A percentile compares a stretch with the other conserved stretches of the same genome.
phyloP scores from a whole-genome alignment of 2,797 vertebrate species.

The Zenarchopterus dispar region DNA sequence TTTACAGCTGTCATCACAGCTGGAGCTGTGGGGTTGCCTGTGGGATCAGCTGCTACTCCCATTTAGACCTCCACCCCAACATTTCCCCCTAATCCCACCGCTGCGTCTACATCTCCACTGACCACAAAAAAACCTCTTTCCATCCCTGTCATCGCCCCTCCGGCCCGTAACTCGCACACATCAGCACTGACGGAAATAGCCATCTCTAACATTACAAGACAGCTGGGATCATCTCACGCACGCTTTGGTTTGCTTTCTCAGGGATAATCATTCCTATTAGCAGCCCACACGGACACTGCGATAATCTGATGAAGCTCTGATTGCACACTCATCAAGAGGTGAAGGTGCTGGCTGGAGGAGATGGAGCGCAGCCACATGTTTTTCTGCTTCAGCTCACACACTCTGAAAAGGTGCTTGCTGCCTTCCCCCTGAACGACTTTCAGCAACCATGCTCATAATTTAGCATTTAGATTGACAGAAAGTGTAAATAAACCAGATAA shows the following conservation, averaged over 20 bases:
- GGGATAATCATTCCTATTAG: slow-evolving; percentile 38
- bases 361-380: neutral
- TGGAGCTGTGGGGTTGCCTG: slow-evolving; percentile 58
- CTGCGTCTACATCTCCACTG: slow-evolving; percentile 38
- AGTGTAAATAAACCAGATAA: slow-evolving; percentile 30
- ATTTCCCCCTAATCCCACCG: neutral
- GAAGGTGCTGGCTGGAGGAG: neutral
- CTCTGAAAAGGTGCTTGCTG: slow-evolving; percentile 35
- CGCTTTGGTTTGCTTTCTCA: slow-evolving; percentile 46
- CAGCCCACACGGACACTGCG: slow-evolving; percentile 28
- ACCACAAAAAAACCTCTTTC: slow-evolving; percentile 69
- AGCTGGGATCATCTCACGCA: slow-evolving; percentile 23
- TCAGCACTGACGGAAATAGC: slow-evolving; percentile 62
- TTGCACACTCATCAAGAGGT: slow-evolving; percentile 3
- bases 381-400: slow-evolving; percentile 35
- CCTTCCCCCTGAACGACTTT: slow-evolving; percentile 22
- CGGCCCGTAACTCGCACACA: slow-evolving; percentile 14
- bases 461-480: slow-evolving; percentile 16
- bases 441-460: slow-evolving; percentile 24
- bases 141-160: slow-evolving; percentile 53
- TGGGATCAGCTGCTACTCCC: slow-evolving; percentile 72
- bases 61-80: slow-evolving; percentile 58
- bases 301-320: slow-evolving; percentile 32
- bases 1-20: slow-evolving; percentile 62
- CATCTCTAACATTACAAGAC: slow-evolving; percentile 41